Conservation (phyloP, 2,113 vertebrate genomes). For the Syngnathus scovelli region DNA sequence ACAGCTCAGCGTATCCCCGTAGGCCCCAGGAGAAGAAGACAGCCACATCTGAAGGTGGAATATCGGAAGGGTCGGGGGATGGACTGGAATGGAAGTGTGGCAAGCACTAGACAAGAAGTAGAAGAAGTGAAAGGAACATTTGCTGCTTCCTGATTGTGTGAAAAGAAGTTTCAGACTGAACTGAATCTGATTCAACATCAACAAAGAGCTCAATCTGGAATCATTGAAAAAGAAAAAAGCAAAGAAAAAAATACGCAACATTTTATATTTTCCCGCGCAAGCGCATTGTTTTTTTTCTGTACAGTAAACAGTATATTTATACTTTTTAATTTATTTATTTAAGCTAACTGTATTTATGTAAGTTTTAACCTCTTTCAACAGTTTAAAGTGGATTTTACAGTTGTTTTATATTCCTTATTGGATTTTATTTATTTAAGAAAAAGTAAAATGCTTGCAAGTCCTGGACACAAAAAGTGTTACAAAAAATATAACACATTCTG, state of each 20-base stretch:
- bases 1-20: slow-evolving; percentile 30
- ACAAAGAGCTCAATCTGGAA: slow-evolving; percentile 42
- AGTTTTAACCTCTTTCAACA: slow-evolving; percentile 62
- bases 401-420: slow-evolving; percentile 63
- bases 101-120: slow-evolving; percentile 11
- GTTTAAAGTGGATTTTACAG: slow-evolving; percentile 60
- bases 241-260: slow-evolving; percentile 21
- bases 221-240: not conserved
- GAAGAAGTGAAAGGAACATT: slow-evolving; percentile 30
- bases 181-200: slow-evolving; percentile 32
- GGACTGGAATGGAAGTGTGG: slow-evolving; percentile 41
- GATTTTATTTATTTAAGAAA: slow-evolving; percentile 69
- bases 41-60: slow-evolving; percentile 51
- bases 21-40: slow-evolving; percentile 34
- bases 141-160: slow-evolving; percentile 56
- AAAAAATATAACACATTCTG: slow-evolving; percentile 9
- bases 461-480: slow-evolving; percentile 22
- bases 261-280: slow-evolving; percentile 63
- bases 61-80: slow-evolving; percentile 26
- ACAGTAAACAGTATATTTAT: slow-evolving; percentile 71
- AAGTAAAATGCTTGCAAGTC: slow-evolving; percentile 26
- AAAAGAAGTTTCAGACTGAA: slow-evolving; percentile 44
- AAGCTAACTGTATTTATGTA: slow-evolving; percentile 75
- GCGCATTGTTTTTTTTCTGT: slow-evolving; percentile 52
- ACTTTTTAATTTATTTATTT: slow-evolving; percentile 79